Percentiles rank a stretch among this genome's conserved stretches.
These are phyloP conservation scores for Coendou prehensilis DNA, from an alignment of 2,797 vertebrate species.

Conservation along the genomic window DNA sequence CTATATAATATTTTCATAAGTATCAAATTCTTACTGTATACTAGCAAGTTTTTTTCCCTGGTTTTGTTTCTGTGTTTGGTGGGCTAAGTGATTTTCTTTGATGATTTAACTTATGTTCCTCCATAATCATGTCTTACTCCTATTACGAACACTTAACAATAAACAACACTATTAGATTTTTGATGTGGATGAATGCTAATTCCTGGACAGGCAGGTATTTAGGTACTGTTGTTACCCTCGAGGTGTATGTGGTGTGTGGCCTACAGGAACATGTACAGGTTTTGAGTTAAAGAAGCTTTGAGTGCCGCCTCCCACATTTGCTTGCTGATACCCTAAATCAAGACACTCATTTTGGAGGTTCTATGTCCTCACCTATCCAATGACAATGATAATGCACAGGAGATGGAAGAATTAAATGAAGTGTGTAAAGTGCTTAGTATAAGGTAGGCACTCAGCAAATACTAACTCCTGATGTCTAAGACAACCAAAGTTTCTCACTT, in stretches of 20 bases:
- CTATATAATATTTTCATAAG: not conserved
- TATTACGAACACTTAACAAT: not conserved
- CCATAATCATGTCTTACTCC: not conserved
- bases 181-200: not conserved
- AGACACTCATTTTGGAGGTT: not conserved
- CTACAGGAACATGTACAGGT: not conserved
- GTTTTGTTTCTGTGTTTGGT: constrained; percentile 28
- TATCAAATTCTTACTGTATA: not conserved
- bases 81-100: constrained; percentile 16
- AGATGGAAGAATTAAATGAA: not conserved
- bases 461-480: not conserved
- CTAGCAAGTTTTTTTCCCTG: not conserved
- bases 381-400: not conserved
- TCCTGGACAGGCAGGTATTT: not conserved
- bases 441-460: not conserved
- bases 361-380: not conserved
- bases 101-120: not conserved
- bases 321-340: not conserved
- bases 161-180: not conserved
- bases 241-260: not conserved
- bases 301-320: not conserved
- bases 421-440: not conserved
- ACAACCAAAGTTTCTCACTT: not conserved
- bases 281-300: not conserved
- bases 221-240: not conserved